These are phyloP conservation scores for Dasyornis broadbenti DNA, from an alignment of 2,113 vertebrate species.

Conservation along the genomic window DNA sequence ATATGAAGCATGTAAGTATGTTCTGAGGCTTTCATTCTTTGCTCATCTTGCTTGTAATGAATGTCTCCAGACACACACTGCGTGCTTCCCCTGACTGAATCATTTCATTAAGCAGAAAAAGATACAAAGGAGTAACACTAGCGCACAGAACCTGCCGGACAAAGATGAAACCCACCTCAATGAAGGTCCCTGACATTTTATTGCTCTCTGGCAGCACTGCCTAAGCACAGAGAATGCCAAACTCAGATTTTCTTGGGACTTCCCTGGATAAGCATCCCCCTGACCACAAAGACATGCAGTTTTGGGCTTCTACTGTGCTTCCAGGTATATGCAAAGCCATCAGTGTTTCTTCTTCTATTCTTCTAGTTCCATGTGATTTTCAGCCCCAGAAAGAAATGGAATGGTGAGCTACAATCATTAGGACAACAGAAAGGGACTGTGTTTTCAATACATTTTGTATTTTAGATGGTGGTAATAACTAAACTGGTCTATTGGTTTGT, in stretches of 20 bases:
- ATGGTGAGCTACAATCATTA: not conserved
- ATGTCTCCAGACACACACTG: not conserved
- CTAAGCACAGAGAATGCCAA: not conserved
- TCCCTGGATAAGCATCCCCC: not conserved
- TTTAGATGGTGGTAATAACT: not conserved
- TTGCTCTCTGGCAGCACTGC: not conserved
- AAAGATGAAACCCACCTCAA: not conserved
- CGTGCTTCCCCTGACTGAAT: not conserved
- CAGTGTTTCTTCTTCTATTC: not conserved
- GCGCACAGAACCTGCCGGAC: not conserved
- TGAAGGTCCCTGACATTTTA: not conserved
- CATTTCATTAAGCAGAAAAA: not conserved
- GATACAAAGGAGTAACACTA: not conserved
- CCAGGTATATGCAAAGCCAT: not conserved
- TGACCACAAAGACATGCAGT: accelerated
- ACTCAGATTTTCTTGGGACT: not conserved
- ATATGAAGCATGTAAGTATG: not conserved
- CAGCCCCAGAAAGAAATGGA: not conserved
- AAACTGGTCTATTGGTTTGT: not conserved
- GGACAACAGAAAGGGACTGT: not conserved
- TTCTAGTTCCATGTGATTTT: not conserved
- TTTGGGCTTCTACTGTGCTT: not conserved
- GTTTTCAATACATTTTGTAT: not conserved
- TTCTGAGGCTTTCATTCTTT: not conserved
- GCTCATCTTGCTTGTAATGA: not conserved